Base-by-base conservation (phyloP, 2,797 vertebrate genomes). In the Limosa lapponica region DNA sequence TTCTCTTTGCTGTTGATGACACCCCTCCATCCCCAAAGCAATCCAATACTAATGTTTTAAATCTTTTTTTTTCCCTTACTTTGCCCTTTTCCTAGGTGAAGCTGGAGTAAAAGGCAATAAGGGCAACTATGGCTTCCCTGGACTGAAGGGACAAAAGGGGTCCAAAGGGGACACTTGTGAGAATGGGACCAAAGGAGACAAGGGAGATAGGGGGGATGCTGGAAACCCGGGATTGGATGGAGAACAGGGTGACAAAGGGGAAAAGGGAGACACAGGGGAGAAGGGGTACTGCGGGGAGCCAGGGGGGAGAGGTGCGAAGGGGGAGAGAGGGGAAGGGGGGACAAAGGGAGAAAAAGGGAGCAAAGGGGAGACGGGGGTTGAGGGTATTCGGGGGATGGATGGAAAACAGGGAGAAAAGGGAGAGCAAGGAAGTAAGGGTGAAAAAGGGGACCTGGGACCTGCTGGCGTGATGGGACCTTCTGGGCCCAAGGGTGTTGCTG, bases 171-270 rank as follows among this genome's bases (percentile, higher is more conserved):
- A 99, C 74, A 92, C 92, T 5, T 99, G 99, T 95, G 98, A 98
- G 87, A 99, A 99, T 0, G 99, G 98, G 27, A 99, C 98, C 80
- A 98, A 98, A 89, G 99, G 99, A 79, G 99, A 99, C 20, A 99
- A 98, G 95, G 99, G 99, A 73, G 99, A 99, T 51, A 97, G 95
- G 5, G 99, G 99, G 16, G 98, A 98, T 5, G 87, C 96, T 3
- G 99, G 99, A 7, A 97, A 97, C 11, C 92, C 94, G 0, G 99
- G 99, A 81, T 82, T 81, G 57, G 97, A 94, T 1, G 99, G 99
- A 64, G 88, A 94, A 20, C 97, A 97, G 84, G 98, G 99, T n/a
- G 97, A 96, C 48, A 98, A 97, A 75, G 99, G 99, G 27, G 98
- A 98, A 20, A 99, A 99, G 69, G 99, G 99, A 30, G 98, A 99